Percentiles rank a stretch among this genome's conserved stretches.
These are phyloP conservation scores for Glyptemys insculpta DNA, from an alignment of 2,797 vertebrate genomes.

Conservation along the genomic window DNA sequence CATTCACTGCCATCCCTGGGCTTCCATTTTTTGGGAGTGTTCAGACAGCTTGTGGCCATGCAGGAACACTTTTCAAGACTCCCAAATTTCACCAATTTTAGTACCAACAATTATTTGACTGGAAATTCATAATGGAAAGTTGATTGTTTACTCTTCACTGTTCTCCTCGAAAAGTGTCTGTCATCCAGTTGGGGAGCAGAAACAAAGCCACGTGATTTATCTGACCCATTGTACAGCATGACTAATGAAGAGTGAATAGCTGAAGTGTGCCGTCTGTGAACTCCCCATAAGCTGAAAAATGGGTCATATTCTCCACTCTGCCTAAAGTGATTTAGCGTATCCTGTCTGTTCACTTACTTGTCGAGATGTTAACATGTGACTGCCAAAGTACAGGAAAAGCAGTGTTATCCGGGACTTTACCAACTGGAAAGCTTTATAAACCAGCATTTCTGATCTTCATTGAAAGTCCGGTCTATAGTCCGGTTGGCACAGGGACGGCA, in stretches of 20 bases:
- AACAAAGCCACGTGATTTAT: neutral
- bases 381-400: neutral
- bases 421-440: too few relatives aligned
- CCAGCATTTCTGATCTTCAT: too few relatives aligned
- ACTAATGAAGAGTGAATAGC: neutral
- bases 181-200: neutral
- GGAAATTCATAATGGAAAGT: neutral
- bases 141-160: neutral
- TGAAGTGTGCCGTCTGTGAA: neutral
- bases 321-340: neutral
- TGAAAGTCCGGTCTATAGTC: too few relatives aligned
- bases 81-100: neutral
- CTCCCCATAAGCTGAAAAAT: neutral
- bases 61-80: neutral
- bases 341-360: neutral
- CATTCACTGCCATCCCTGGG: fast-evolving
- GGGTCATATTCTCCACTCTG: neutral
- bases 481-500: too few relatives aligned
- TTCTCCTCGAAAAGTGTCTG: neutral
- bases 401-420: too few relatives aligned
- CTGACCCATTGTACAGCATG: neutral
- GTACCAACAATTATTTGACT: neutral
- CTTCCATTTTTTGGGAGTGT: fast-evolving
- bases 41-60: neutral
- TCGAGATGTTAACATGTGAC: neutral